phyloP scores from a whole-genome alignment of 2,888 invertebrate genomes.

The Hyposoter didymator region DNA sequence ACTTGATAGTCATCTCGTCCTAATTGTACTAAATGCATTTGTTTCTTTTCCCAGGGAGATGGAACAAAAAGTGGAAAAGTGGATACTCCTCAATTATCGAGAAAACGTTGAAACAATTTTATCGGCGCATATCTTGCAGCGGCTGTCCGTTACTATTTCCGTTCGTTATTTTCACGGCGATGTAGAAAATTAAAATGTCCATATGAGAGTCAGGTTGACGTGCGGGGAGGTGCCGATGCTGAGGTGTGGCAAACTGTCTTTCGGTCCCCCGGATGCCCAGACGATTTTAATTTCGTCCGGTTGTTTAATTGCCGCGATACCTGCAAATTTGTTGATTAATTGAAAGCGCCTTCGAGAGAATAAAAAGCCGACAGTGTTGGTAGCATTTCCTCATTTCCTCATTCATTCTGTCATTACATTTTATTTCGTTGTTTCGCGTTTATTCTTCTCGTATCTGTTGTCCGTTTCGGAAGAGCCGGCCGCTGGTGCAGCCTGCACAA shows the following conservation, averaged over 20 bases:
- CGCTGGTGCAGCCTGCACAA: slow-evolving; percentile 40
- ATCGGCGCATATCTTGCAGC: not conserved
- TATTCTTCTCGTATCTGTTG: slow-evolving; percentile 4
- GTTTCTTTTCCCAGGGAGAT: no score
- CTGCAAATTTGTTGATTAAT: slow-evolving; percentile 58
- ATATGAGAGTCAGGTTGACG: not conserved
- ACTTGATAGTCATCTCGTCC: no score
- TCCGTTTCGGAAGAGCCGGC: slow-evolving; percentile 29
- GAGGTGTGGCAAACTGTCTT: not conserved
- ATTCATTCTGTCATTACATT: slow-evolving; percentile 49
- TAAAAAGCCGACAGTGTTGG: not conserved
- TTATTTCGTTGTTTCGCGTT: slow-evolving; percentile 33
- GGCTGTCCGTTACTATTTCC: not conserved
- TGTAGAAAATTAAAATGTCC: not conserved
- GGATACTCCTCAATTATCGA: not conserved
- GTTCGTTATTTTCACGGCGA: not conserved
- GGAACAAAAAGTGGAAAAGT: no score
- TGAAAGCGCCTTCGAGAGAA: not conserved
- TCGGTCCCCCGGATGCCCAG: not conserved
- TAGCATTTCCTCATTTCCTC: not conserved
- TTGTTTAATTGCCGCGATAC: not conserved
- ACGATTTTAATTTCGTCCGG: not conserved
- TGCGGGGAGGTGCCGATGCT: not conserved
- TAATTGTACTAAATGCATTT: no score
- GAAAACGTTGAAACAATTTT: not conserved